Conservation (phyloP, 1,140 invertebrate species). For the Dysdera silvatica region DNA sequence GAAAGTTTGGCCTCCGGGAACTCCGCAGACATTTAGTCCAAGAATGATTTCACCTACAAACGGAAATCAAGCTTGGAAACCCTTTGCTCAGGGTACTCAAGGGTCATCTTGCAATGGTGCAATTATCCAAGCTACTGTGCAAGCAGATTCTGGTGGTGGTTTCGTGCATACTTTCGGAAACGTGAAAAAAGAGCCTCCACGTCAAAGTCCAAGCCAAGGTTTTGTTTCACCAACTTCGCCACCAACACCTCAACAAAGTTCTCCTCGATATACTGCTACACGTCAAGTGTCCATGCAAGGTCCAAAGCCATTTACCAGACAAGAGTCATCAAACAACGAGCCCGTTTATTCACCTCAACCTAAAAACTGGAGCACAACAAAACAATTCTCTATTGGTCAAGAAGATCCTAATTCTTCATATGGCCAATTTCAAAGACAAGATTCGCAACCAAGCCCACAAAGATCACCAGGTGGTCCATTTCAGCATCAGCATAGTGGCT, state of each 20-base stretch:
- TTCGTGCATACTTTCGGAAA: conserved; percentile 22
- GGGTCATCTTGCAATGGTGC: background rate
- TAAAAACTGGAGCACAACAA: too few relatives aligned
- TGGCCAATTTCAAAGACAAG: conserved; percentile 2
- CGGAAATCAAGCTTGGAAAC: conserved; percentile 13
- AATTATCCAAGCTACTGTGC: conserved; percentile 10
- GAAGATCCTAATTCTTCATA: too few relatives aligned
- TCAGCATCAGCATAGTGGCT: background rate
- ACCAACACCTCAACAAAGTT: background rate
- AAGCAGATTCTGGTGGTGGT: conserved; percentile 17
- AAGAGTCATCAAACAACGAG: too few relatives aligned
- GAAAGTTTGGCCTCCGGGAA: conserved; percentile 14
- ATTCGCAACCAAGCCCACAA: background rate
- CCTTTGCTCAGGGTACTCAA: too few relatives aligned
- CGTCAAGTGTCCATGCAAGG: background rate
- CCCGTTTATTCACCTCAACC: too few relatives aligned
- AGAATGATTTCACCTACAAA: conserved; percentile 10
- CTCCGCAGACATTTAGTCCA: conserved; percentile 16
- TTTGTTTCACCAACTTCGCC: background rate
- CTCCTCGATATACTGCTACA: background rate
- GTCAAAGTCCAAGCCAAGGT: background rate
- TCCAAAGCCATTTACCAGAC: background rate
- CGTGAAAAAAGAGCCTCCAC: conserved; percentile 5
- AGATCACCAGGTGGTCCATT: background rate
- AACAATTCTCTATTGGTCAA: too few relatives aligned